Evolutionary conservation across 2,113 vertebrate species (phyloP).

Genomic region (Sporophila hypoxantha): DNA sequence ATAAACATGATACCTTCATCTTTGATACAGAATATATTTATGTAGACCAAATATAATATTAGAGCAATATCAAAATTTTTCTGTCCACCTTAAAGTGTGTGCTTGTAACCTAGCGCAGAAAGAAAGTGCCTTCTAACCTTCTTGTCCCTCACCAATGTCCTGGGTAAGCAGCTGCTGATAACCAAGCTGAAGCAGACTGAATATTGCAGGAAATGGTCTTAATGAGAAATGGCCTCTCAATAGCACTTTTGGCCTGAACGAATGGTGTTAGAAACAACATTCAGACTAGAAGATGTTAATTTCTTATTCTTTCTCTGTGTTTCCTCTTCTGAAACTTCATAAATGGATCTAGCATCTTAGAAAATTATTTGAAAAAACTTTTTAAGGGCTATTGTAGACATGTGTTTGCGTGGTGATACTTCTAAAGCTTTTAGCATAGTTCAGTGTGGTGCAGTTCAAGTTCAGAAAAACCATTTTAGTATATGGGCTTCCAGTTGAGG

Average conservation of each 20-base stretch:
- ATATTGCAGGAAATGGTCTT: background rate
- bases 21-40: background rate
- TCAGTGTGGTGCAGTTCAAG: background rate
- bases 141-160: background rate
- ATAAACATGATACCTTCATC: background rate
- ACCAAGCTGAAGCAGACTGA: background rate
- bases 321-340: background rate
- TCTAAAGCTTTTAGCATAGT: background rate
- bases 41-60: background rate
- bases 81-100: background rate
- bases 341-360: background rate
- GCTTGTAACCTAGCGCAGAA: background rate
- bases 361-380: background rate
- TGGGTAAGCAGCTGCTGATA: background rate
- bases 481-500: background rate
- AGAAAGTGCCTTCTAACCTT: background rate
- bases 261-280: background rate
- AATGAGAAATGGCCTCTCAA: background rate
- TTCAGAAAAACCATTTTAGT: background rate
- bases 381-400: background rate
- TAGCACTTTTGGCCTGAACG: background rate
- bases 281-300: background rate
- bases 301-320: background rate
- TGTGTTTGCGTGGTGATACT: background rate
- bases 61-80: background rate